Evolutionary conservation across 2,888 invertebrate genomes (phyloP).

Genomic region (Synanthedon tipuliformis): DNA sequence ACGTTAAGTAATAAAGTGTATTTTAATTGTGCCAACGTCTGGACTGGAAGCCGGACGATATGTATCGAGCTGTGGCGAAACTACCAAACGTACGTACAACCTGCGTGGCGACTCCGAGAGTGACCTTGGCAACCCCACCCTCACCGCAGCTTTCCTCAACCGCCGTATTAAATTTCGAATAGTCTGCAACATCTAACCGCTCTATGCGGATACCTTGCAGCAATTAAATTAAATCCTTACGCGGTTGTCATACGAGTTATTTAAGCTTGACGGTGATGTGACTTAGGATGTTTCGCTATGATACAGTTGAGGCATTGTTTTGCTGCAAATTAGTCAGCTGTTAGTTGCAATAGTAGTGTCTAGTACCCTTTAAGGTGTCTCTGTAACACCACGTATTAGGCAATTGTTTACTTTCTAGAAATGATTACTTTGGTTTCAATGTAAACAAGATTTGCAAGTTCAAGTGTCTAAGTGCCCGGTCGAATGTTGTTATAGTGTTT

Average conservation of each 20-base stretch:
- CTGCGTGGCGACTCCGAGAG: conserved; percentile 56
- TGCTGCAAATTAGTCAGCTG: conserved; percentile 64
- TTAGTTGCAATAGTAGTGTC: conserved; percentile 32
- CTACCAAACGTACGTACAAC: conserved; percentile 8
- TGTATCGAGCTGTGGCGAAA: conserved; percentile 39
- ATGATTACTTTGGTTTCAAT: not conserved
- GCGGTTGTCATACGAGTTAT: conserved; percentile 23
- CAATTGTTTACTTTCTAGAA: not conserved
- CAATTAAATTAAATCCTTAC: conserved; percentile 28
- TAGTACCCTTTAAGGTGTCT: conserved; percentile 45
- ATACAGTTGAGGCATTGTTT: conserved; percentile 38
- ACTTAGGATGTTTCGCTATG: conserved; percentile 21
- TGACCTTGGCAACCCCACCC: conserved; percentile 55
- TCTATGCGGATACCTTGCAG: conserved; percentile 40
- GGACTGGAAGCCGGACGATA: conserved; percentile 31
- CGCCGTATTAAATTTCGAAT: conserved; percentile 55
- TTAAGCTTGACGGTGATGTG: conserved; percentile 20
- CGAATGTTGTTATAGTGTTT: too few species aligned
- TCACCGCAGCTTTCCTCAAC: conserved; percentile 22
- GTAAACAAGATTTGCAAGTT: not conserved
- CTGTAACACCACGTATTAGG: conserved; percentile 35
- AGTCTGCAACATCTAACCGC: conserved; percentile 50
- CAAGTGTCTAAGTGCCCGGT: too few species aligned
- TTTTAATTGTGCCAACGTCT: conserved; percentile 38
- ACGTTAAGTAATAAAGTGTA: conserved; percentile 37